Base-by-base conservation (phyloP, 2,888 invertebrate species). In the Tortricodes alternella region DNA sequence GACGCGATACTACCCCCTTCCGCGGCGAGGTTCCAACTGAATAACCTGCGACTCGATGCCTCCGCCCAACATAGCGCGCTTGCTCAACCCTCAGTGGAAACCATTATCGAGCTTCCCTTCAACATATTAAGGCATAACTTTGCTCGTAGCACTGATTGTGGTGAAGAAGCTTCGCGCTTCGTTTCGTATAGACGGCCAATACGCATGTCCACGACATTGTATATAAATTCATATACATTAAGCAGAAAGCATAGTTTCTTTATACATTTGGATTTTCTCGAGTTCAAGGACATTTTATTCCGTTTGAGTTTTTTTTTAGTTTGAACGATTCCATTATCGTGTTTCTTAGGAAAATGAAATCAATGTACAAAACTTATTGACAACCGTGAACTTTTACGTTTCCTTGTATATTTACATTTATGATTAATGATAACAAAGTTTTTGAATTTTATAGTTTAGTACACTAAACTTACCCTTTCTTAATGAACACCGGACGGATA, bases 11-110 rank as follows among this genome's bases (percentile, higher is more conserved):
- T 78, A 77, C 80, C 84, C 78, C 78, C 85, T 78, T 70, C 68
- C 85, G 77, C 89, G 85, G 84, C 79, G 79, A 79, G 83, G 79
- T 83, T 80, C 77, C 83, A 80, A 90, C 90, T 90, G 89, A 90
- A 87, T 85, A 85, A 85, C 80, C 85, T 85, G 82, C 80, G 76
- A 88, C 76, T 83, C 87, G 75, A 85, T 82, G 89, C 89, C 89
- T 83, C 89, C 90, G 90, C 89, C 89, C 89, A 88, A 85, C 86
- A 88, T 77, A 88, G 70, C 85, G 89, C 89, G 89, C 89, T 83
- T 88, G 89, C 88, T 82, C 89, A 70, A 77, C 70, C 65, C 68
- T 46, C 60, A 16, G 8, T 57, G 56, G 56, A 61, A 69, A 57
- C 61, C 50, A 78, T 62, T 76, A 63, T 67, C 60, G 66, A 74